Conservation (phyloP, 2,888 invertebrate genomes). For the Rhagonycha lutea region DNA sequence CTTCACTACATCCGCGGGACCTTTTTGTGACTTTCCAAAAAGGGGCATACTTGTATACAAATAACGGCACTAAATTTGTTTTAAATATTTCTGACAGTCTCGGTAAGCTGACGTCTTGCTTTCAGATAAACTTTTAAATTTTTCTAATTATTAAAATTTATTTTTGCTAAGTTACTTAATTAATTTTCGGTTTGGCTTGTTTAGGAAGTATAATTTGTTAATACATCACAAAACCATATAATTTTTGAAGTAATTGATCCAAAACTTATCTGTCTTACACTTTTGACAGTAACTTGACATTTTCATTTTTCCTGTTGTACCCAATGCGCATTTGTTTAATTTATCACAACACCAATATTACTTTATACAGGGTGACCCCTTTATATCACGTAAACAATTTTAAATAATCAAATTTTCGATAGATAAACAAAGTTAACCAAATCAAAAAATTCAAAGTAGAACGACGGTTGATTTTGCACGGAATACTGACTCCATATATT, state of each 20-base stretch:
- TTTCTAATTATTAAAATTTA: neutral
- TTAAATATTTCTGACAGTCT: constrained; percentile 11
- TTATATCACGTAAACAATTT: too few species aligned
- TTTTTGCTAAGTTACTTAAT: neutral
- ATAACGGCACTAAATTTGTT: constrained; percentile 20
- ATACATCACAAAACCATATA: constrained; percentile 33
- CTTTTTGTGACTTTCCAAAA: constrained; percentile 97
- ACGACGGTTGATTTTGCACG: too few species aligned
- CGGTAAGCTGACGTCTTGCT: constrained; percentile 20
- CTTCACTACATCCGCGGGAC: constrained; percentile 96
- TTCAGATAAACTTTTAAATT: neutral
- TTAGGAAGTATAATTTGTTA: neutral
- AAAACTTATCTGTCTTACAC: constrained; percentile 31
- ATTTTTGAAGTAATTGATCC: constrained; percentile 26
- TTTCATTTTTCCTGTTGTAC: neutral
- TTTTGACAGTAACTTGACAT: constrained; percentile 34
- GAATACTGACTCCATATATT: too few species aligned
- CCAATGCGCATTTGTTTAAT: neutral
- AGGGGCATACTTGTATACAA: constrained; percentile 74
- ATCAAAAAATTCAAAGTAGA: too few species aligned
- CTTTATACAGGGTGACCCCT: neutral
- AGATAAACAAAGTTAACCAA: too few species aligned
- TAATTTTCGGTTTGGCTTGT: constrained; percentile 10
- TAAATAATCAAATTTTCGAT: too few species aligned
- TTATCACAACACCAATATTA: neutral